Evolutionary conservation across 2,113 vertebrate species (phyloP), one percentile per base, ranked within the genome.

Genomic region (Chitala chitala): DNA sequence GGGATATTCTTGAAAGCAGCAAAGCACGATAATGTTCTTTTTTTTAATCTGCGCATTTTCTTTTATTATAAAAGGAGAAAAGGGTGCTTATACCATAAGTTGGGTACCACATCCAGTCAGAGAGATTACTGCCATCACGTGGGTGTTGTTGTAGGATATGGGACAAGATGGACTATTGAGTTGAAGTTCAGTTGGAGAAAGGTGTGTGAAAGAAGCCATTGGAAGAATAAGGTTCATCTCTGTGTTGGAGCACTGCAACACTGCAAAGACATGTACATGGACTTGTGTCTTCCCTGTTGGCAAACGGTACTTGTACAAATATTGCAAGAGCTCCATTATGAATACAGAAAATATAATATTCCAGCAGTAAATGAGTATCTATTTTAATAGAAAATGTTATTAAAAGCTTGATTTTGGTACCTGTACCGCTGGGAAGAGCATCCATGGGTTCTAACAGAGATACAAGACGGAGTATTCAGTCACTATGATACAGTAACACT

Each of bases 151-250:
- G 74, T 81, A 72, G 51, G 4, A 59, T 70, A 90, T 42, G 1
- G 83, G 83, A 44, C 89, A 90, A 70, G 75, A 71, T 55, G 84
- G 78, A 78, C 84, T 84, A 78, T 90, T 90, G 74, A 89, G 85
- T 78, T 88, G 84, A 44, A 90, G 79, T 9, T 84, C 81, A 0
- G 15, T 17, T 36, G 87, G 58, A 69, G 79, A 29, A 65, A 90
- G 73, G 31, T 79, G 48, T 0, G 0, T 31, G 56, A 90, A 73
- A 5, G 86, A 84, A 48, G 42, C 3, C 17, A 87, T 7, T 4
- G 89, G 88, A 12, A 90, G 83, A 54, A 84, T 59, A 63, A 90
- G 77, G 20, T 33, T 78, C 87, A 90, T 90, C 71, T 77, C 63
- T 1, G 42, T 81, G 2, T 79, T 59, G 0, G 63, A 64, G 76